Base-by-base conservation (phyloP, 2,888 invertebrate genomes). In the Camptogramma bilineatum region DNA sequence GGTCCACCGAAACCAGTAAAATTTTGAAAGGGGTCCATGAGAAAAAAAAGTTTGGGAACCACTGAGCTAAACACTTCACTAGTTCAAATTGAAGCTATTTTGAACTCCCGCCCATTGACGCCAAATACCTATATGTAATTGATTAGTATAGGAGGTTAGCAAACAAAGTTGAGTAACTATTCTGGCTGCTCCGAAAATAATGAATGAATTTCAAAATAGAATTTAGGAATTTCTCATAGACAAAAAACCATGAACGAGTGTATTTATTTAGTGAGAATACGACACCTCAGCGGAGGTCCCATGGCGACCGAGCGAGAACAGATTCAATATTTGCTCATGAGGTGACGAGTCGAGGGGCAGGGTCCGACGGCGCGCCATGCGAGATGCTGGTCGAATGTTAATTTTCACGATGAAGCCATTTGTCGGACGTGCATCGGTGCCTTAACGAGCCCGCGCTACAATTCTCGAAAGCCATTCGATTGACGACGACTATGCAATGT, bases 381-480 rank as follows among this genome's bases (percentile, higher is more conserved):
- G 74, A 79, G 86, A 87, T 86, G 90, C 88, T 86, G 85, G 68
- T 80, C 86, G 91, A 90, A 91, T 91, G 86, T 90, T 90, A 90
- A 91, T 91, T 87, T 88, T 77, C 84, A 86, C 90, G 85, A 91
- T 90, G 88, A 87, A 90, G 90, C 87, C 89, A 91, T 91, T 86
- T 79, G 81, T 76, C 73, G 84, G 76, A 91, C 91, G 91, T 90
- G 91, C 82, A 73, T 69, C 76, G 88, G 72, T 78, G 77, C 70
- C 82, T 73, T 83, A 90, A 90, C 84, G 86, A 91, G 79, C 80
- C 70, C 72, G 71, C 78, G 76, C 78, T 76, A 81, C 81, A 86
- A 83, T 91, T 90, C 88, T 87, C 80, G 81, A 88, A 90, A 90
- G 78, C 77, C 77, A 85, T 85, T 81, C 79, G 79, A 80, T 77